Percentiles rank a stretch among this genome's conserved stretches.
These are phyloP conservation scores for Idaea straminata DNA, from an alignment of 2,888 invertebrate genomes.

Conservation along the genomic window DNA sequence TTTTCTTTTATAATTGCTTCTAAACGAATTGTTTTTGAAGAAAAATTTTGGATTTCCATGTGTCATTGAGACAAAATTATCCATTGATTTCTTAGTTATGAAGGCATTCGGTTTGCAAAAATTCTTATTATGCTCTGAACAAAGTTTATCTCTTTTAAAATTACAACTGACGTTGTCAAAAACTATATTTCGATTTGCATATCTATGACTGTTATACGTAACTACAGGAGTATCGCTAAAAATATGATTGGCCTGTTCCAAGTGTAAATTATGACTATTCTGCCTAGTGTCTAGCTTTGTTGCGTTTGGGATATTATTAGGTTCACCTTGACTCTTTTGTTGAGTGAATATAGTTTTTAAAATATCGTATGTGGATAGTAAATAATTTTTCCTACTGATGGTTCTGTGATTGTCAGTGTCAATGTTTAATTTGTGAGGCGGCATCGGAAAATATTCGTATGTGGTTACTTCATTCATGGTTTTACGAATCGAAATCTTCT, in stretches of 20 bases:
- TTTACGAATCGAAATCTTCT: conserved; percentile 27
- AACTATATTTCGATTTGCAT: conserved; percentile 10
- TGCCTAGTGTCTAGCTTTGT: neutral
- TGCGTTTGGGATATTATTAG: conserved; percentile 2
- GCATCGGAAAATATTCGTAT: conserved; percentile 26
- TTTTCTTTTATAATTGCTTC: conserved; percentile 5
- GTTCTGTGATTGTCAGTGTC: neutral
- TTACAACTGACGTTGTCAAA: conserved; percentile 14
- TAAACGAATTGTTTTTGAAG: conserved; percentile 7
- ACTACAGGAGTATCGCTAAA: neutral
- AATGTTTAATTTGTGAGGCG: neutral
- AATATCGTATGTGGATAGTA: conserved; percentile 55
- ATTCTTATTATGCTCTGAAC: neutral
- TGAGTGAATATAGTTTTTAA: conserved; percentile 49
- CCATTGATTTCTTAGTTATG: conserved; percentile 42
- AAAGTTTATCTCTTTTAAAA: conserved; percentile 7
- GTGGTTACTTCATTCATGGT: conserved; percentile 33
- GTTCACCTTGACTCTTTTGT: conserved; percentile 12
- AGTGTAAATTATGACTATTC: neutral
- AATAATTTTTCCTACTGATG: conserved; percentile 20
- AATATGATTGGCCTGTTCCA: neutral
- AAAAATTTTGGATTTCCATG: conserved; percentile 14
- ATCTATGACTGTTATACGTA: conserved; percentile 52
- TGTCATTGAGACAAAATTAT: conserved; percentile 36
- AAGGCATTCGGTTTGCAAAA: conserved; percentile 24